phyloP scores from a whole-genome alignment of 37 sponge, comb jelly and placozoan species.

The Aplysina aerophoba region DNA sequence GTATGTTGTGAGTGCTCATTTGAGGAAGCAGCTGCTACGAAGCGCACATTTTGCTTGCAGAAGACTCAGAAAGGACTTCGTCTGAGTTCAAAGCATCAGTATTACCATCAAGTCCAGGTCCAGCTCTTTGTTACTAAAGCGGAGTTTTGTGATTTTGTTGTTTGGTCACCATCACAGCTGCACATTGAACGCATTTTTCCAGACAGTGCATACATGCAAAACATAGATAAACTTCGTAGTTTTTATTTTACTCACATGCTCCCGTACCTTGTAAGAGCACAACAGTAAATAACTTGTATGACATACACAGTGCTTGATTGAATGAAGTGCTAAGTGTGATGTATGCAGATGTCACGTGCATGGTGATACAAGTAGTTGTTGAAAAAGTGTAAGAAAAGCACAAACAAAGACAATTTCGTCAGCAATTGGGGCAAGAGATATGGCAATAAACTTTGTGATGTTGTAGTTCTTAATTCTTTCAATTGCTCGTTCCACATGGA shows the following conservation, averaged over 20 bases:
- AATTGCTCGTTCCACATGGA: slow-evolving; percentile 62
- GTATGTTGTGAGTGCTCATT: slow-evolving; percentile 21
- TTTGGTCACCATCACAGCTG: slow-evolving; percentile 18
- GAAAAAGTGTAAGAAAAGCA: background rate
- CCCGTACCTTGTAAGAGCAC: slow-evolving; percentile 16
- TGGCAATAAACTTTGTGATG: slow-evolving; percentile 25
- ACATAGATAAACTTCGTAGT: slow-evolving; percentile 25
- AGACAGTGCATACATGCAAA: background rate
- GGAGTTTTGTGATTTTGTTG: slow-evolving; percentile 29
- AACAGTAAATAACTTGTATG: no score
- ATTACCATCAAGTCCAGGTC: slow-evolving; percentile 37
- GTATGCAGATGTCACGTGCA: background rate
- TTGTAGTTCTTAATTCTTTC: slow-evolving; percentile 53
- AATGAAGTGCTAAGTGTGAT: background rate
- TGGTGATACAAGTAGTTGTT: slow-evolving; percentile 23
- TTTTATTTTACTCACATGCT: slow-evolving; percentile 37
- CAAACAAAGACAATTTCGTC: background rate
- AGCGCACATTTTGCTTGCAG: slow-evolving; percentile 8
- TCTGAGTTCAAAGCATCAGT: slow-evolving; percentile 12
- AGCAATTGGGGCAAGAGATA: background rate
- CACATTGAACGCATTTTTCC: slow-evolving; percentile 34
- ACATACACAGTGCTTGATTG: no score
- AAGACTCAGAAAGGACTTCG: slow-evolving; percentile 12
- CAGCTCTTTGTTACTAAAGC: slow-evolving; percentile 38
- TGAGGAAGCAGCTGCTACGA: slow-evolving; percentile 15